A percentile compares a stretch with the other conserved stretches of the same genome.
Conservation (phyloP, 2,797 vertebrate species). For the Buphagus erythrorhynchus region DNA sequence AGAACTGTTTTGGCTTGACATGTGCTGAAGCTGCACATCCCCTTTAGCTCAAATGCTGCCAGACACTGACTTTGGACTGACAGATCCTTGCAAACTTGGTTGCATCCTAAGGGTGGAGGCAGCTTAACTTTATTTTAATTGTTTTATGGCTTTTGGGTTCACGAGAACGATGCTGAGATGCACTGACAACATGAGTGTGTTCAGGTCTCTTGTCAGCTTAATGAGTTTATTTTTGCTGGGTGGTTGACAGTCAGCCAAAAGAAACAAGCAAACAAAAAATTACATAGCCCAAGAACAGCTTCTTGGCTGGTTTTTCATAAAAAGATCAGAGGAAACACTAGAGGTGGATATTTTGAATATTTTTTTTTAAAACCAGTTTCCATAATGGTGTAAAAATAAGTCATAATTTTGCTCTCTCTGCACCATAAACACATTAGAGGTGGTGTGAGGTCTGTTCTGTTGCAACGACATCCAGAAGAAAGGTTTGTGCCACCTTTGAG, state of each 20-base stretch:
- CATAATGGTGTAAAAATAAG: neutral
- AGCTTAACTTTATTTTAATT: neutral
- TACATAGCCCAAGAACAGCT: neutral
- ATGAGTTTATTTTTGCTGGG: constrained; percentile 48
- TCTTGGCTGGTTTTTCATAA: neutral
- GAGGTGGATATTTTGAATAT: neutral
- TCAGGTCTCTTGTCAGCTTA: constrained; percentile 2
- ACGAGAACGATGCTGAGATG: neutral
- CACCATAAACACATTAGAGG: no score
- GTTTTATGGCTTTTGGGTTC: neutral
- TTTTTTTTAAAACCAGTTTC: neutral
- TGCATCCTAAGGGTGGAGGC: neutral
- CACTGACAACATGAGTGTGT: neutral
- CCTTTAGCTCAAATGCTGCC: neutral
- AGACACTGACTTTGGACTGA: neutral
- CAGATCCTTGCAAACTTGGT: neutral
- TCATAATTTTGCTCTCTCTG: neutral
- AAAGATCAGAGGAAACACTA: neutral
- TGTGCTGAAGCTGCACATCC: neutral
- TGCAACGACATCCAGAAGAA: neutral
- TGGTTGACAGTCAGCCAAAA: constrained; percentile 32
- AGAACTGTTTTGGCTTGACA: neutral
- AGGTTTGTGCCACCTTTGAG: neutral
- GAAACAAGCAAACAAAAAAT: neutral
- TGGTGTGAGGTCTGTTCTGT: neutral